Base-by-base conservation (phyloP, 2,797 vertebrate species). In the Cephalopachus bancanus region DNA sequence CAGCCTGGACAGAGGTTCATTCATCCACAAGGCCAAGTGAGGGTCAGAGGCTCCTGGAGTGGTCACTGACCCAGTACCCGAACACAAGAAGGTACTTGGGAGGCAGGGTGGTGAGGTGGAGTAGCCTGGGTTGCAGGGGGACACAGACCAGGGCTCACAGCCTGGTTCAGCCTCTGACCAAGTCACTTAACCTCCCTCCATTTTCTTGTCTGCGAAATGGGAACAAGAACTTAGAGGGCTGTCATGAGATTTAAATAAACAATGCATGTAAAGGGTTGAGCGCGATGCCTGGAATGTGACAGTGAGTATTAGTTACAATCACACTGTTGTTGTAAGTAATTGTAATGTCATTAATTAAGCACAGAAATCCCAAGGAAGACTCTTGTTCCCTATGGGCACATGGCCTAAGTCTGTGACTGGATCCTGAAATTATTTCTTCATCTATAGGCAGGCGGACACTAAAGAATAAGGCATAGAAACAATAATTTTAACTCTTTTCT, bases 241-340 rank as follows among this genome's bases (percentile, higher is more conserved):
- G 4, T 8, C 24, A 4, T 60, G 24, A 94, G 26, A 78, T 8
- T 67, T 26, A 62, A 51, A 69, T 30, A 37, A 9, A 19, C 33
- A 19, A 37, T 6, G 3, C 22, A 7, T 59, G 1, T 28, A 2
- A 28, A 80, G 17, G 64, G 33, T 1, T 19, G 15, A 79, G 26
- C 2, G 0, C 0, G 1, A 55, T 12, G 0, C 51, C 33, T 11
- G 44, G 57, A 60, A 28, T 2, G 0, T 0, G n/a, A 44, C 28
- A 2, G 2, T 0, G 1, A 60, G 33, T 9, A 19, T 49, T 5
- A 3, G 30, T 33, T 44, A 15, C 24, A 37, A 2, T 24, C 1
- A 1, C 6, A 1, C 17, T 17, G 30, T 5, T 14, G 7, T 59
- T 33, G 62, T 7, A 60, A 16, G 49, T 30, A 19, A 76, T 12